Evolutionary conservation across 1,140 invertebrate genomes (phyloP).

Genomic region (Drosophila ercepeae): DNA sequence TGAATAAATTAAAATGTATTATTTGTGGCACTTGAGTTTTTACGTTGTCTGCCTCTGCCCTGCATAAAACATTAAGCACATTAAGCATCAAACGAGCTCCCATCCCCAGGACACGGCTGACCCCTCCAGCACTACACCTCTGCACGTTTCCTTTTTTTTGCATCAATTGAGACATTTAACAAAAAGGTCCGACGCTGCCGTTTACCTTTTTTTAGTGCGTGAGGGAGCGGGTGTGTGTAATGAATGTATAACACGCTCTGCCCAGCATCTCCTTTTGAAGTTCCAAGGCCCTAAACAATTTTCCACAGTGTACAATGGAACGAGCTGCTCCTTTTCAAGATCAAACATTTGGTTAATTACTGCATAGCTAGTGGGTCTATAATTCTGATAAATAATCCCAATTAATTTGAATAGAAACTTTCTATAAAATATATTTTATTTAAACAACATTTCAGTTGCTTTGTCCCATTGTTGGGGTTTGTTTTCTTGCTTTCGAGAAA

Average conservation of each 20-base stretch:
- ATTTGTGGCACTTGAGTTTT: constrained; percentile 32
- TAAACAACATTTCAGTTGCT: no score
- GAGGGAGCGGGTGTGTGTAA: constrained; percentile 23
- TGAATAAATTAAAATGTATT: constrained; percentile 67
- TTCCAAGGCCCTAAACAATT: background rate
- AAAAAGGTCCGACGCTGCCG: constrained; percentile 46
- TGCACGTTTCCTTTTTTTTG: constrained; percentile 15
- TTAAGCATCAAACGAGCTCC: constrained; percentile 31
- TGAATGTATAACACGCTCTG: constrained; percentile 44
- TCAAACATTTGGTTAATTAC: background rate
- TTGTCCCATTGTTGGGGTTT: background rate
- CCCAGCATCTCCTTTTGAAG: constrained; percentile 11
- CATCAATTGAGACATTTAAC: constrained; percentile 75
- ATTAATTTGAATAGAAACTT: no score
- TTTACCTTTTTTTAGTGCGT: constrained; percentile 49
- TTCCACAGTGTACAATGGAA: background rate
- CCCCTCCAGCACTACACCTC: constrained; percentile 2
- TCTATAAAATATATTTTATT: no score
- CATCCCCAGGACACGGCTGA: background rate
- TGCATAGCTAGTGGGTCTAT: no score
- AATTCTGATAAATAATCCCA: no score
- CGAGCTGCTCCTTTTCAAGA: background rate
- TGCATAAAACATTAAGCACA: constrained; percentile 73
- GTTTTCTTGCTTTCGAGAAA: constrained; percentile 3
- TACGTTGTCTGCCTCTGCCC: constrained; percentile 12